A percentile compares a stretch with the other conserved stretches of the same genome.
These are phyloP conservation scores for Pelecanus crispus DNA, from an alignment of 2,113 vertebrate species.

Conservation along the genomic window DNA sequence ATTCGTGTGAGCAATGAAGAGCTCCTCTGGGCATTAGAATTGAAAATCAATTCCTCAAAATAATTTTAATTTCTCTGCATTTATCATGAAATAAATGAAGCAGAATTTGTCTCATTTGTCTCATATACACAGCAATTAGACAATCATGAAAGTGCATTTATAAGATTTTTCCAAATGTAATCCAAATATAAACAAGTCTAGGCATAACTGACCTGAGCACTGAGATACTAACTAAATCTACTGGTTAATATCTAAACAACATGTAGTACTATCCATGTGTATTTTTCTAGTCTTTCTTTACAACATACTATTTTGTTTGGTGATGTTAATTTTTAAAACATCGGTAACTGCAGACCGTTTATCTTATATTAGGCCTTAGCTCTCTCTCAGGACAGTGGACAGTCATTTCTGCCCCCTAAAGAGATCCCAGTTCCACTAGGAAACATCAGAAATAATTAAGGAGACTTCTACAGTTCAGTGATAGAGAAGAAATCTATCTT, in stretches of 20 bases:
- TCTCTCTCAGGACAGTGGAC: neutral
- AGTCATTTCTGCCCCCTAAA: conserved; percentile 41
- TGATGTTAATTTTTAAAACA: conserved; percentile 10
- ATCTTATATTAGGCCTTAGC: neutral
- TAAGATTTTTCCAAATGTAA: conserved; percentile 11
- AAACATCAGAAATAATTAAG: conserved; percentile 65
- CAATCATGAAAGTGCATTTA: neutral
- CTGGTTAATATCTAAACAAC: neutral
- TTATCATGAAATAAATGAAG: conserved; percentile 40
- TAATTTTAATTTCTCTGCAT: conserved; percentile 29
- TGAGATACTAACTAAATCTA: neutral
- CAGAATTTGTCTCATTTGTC: conserved; percentile 30
- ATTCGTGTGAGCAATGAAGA: conserved; percentile 8
- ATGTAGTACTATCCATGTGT: neutral
- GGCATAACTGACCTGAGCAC: neutral
- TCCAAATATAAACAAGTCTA: neutral
- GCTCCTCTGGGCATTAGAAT: neutral
- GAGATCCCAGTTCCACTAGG: neutral
- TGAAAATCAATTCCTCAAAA: conserved; percentile 45
- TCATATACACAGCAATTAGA: conserved; percentile 4
- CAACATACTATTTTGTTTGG: neutral
- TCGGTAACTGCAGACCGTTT: neutral
- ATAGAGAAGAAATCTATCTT: conserved; percentile 57
- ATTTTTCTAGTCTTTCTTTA: neutral
- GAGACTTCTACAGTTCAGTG: conserved; percentile 34